Evolutionary conservation across 2,888 invertebrate genomes (phyloP), one percentile per base, ranked within the genome.

Genomic region (Lathronympha strigana): DNA sequence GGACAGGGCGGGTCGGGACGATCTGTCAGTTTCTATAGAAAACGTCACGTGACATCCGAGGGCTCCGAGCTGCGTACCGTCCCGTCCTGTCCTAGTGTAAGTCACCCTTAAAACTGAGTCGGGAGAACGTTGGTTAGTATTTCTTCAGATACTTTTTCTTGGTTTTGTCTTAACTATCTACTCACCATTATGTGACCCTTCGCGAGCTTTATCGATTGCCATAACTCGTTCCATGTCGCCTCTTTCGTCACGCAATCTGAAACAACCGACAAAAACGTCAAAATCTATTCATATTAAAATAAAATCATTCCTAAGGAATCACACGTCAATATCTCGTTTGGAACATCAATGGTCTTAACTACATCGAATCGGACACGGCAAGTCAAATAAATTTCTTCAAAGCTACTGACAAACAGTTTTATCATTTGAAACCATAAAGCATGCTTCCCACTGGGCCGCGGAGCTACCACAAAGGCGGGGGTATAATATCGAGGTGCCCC

Each of bases 131-230:
- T n/a, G n/a, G n/a, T n/a, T n/a, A n/a, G n/a, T n/a, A n/a, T n/a
- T 36, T 36, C 36, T n/a, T 36, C 36, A 36, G 4, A 13, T n/a
- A 5, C 8, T 2, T 4, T n/a, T 0, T 15, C 13, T 13, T 36
- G n/a, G n/a, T 36, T n/a, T 5, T n/a, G 13, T n/a, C 28, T 1
- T 36, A 36, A 13, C n/a, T 15, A n/a, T 43, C 23, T 19, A 61
- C 93, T 94, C 92, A 97, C 97, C 96, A 92, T 97, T 97, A 93
- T 96, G 95, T 80, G 97, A 97, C 87, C 96, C 97, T 81, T 97
- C 97, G 84, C 97, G 94, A 71, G 96, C 95, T 93, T 97, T 97
- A 84, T 95, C 97, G 90, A 95, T 93, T 67, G 95, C 95, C 86
- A 96, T 93, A 73, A 95, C 95, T 86, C 96, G 94, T 83, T 97